These are phyloP conservation scores for Periphyllus acericola DNA, from an alignment of 2,888 invertebrate species.

Conservation along the genomic window DNA sequence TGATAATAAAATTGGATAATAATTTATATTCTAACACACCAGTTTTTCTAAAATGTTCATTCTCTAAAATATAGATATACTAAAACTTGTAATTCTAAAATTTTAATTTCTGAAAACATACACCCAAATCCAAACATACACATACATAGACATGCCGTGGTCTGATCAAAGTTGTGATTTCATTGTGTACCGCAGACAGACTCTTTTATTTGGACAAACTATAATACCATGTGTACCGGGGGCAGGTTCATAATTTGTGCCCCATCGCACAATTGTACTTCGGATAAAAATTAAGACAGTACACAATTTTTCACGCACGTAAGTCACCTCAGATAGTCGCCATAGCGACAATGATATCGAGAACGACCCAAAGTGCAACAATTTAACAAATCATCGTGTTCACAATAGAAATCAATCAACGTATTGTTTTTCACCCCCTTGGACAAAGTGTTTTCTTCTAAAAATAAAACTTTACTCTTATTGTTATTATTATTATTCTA, in stretches of 20 bases:
- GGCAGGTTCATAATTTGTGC: not conserved
- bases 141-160: too few species aligned
- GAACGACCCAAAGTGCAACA: not conserved
- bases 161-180: conserved; percentile 2
- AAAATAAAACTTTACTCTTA: not conserved
- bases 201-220: conserved; percentile 36
- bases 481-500: conserved; percentile 19
- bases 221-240: not conserved
- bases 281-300: not conserved
- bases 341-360: conserved; percentile 15
- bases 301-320: not conserved
- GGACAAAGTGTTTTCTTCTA: not conserved
- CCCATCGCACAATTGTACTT: not conserved
- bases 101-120: too few species aligned
- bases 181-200: not conserved
- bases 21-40: too few species aligned
- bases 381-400: not conserved
- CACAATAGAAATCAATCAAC: conserved; percentile 13
- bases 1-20: too few species aligned
- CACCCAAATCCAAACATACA: too few species aligned
- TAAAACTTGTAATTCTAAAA: too few species aligned
- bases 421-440: not conserved
- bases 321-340: not conserved
- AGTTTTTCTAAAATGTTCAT: too few species aligned
- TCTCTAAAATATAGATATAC: too few species aligned